Evolutionary conservation across 2,888 invertebrate genomes (phyloP).

Genomic region (Tipula vernalis): DNA sequence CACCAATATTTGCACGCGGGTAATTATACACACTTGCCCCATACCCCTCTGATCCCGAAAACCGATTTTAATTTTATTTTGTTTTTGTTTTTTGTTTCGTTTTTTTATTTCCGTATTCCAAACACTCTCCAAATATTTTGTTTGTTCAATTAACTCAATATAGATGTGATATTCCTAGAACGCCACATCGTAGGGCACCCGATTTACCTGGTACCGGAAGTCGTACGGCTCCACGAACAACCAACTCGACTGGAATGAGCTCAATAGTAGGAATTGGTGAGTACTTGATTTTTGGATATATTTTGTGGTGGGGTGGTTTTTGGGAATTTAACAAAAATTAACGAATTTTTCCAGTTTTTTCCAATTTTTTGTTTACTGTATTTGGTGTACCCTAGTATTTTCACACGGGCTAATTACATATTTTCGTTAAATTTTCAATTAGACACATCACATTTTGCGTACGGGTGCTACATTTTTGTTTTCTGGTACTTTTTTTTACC

Average conservation of each 20-base stretch:
- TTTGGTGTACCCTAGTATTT: background rate
- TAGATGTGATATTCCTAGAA: constrained; percentile 66
- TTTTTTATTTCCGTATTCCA: background rate
- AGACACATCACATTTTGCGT: background rate
- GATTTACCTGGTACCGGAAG: constrained; percentile 37
- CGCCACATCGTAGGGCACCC: constrained; percentile 52
- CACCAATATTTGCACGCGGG: constrained; percentile 74
- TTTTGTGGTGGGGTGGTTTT: background rate
- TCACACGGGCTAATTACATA: background rate
- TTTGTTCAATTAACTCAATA: background rate
- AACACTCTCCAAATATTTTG: background rate
- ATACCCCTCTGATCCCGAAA: constrained; percentile 14
- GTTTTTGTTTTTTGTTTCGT: background rate
- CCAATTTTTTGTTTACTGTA: background rate
- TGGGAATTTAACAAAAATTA: constrained; percentile 9
- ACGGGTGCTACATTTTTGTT: background rate
- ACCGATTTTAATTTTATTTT: background rate
- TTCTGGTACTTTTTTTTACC: background rate
- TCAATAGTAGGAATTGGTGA: constrained; percentile 32
- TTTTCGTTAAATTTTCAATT: constrained; percentile 6
- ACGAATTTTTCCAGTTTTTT: background rate
- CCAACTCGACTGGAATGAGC: constrained; percentile 32
- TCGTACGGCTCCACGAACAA: constrained; percentile 44
- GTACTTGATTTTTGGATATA: background rate
- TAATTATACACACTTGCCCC: constrained; percentile 16